Conservation (phyloP, 2,797 vertebrate genomes). For the Chaunax sp. region DNA sequence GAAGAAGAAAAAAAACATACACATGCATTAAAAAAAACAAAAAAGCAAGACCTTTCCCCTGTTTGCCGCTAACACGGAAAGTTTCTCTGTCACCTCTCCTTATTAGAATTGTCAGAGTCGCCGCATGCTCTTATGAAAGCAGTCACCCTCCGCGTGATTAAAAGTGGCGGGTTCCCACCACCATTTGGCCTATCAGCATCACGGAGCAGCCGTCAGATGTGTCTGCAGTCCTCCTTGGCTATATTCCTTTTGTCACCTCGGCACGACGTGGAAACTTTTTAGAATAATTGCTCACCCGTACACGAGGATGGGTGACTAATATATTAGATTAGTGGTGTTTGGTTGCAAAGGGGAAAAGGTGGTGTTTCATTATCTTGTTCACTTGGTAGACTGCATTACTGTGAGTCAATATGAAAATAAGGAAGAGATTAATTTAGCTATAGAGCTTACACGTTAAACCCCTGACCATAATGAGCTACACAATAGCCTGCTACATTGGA, state of each 20-base stretch:
- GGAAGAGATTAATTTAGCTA: constrained; percentile 57
- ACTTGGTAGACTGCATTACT: constrained; percentile 65
- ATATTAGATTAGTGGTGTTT: constrained; percentile 84
- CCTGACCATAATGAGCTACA: constrained; percentile 54
- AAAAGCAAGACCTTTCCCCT: constrained; percentile 84
- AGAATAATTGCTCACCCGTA: constrained; percentile 85
- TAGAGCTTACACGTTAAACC: constrained; percentile 56
- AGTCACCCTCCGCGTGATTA: constrained; percentile 87
- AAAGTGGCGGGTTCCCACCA: constrained; percentile 85
- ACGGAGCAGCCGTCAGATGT: constrained; percentile 79
- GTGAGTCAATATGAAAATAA: constrained; percentile 67
- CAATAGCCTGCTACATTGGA: constrained; percentile 32
- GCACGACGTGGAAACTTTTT: constrained; percentile 82
- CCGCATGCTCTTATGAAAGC: constrained; percentile 89
- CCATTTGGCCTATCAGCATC: constrained; percentile 87
- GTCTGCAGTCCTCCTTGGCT: constrained; percentile 74
- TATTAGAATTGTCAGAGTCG: constrained; percentile 92
- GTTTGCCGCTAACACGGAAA: constrained; percentile 90
- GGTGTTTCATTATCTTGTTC: constrained; percentile 73
- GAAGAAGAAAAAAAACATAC: constrained; percentile 15
- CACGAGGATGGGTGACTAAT: constrained; percentile 83
- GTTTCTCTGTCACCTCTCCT: constrained; percentile 90
- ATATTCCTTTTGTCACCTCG: constrained; percentile 82
- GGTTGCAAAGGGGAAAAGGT: constrained; percentile 56
- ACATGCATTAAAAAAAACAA: constrained; percentile 30